These are phyloP conservation scores for Oriolus oriolus DNA, from an alignment of 2,113 vertebrate species.

Conservation along the genomic window DNA sequence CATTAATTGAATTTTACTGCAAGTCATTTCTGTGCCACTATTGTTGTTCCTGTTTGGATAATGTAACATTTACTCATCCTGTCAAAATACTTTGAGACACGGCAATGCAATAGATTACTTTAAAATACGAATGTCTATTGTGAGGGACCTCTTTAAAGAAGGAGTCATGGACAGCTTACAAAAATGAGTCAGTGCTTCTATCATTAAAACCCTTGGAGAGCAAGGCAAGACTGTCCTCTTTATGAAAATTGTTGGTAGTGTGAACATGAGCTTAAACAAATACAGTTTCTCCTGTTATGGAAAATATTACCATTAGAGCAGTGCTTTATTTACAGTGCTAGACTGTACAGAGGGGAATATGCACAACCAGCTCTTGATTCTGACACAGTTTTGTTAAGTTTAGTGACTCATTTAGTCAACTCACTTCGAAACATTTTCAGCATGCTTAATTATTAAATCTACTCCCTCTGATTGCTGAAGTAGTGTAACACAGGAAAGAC, in stretches of 20 bases:
- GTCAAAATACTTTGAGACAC: not conserved
- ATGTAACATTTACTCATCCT: not conserved
- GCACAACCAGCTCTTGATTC: not conserved
- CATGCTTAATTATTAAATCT: not conserved
- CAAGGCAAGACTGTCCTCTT: not conserved
- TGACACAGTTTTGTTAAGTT: not conserved
- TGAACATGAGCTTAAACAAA: not conserved
- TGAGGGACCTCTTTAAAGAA: not conserved
- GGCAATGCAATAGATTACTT: not conserved
- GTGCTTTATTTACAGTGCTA: not conserved
- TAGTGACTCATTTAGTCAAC: not conserved
- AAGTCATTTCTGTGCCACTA: not conserved
- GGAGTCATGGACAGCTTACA: not conserved
- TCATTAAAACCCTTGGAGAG: not conserved
- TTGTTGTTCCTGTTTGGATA: not conserved
- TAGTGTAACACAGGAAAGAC: not conserved
- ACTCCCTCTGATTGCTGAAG: not conserved
- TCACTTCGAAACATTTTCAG: not conserved
- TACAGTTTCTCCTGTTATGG: not conserved
- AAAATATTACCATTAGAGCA: not conserved
- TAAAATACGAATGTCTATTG: not conserved
- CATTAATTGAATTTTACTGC: not conserved
- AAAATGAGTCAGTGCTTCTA: not conserved
- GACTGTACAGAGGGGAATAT: not conserved
- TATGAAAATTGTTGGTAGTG: not conserved